Base-by-base conservation (phyloP, 2,888 invertebrate genomes). In the Athalia cordata region DNA sequence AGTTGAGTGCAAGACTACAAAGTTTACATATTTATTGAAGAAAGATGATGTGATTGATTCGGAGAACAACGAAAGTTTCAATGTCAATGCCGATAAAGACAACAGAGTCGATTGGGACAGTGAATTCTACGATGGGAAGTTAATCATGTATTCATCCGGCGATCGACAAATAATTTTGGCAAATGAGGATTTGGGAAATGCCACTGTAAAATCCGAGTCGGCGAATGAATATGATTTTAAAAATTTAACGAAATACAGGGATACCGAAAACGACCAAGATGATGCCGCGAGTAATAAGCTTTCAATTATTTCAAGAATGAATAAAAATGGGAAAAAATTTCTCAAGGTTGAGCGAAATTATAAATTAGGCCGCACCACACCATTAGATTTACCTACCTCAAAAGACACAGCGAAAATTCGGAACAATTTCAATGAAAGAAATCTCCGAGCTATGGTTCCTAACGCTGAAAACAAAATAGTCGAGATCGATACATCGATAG, bases 271-370 rank as follows among this genome's bases (percentile, higher is more conserved):
- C 13, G 59, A 29, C 2, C 29, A 29, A 29, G 29, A 29, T 29
- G 29, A 29, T 29, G 29, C 29, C 2, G 29, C 29, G 2, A 29
- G 29, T 29, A 29, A 29, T 1, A 29, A 29, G 29, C 29, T 29
- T 29, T 29, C 29, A 29, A 29, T 29, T 29, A 29, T 29, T 29
- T 29, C 29, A 29, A 29, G 29, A 29, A 29, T 29, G n/a, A 7
- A 72, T n/a, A 9, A 57, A 72, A 59, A 72, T 47, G 45, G 72
- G 59, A 15, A 3, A 47, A 29, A 29, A 13, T 45, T 72, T 45
- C 3, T 72, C n/a, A 15, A 47, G n/a, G 57, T n/a, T 72, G 15
- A 72, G 5, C n/a, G 43, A 8, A 45, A 59, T 47, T n/a, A n/a
- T 13, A 43, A 70, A 5, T 6, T 57, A 55, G 13, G 57, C 6